phyloP scores from a whole-genome alignment of 2,888 invertebrate genomes.

The Orthonevra nobilis region DNA sequence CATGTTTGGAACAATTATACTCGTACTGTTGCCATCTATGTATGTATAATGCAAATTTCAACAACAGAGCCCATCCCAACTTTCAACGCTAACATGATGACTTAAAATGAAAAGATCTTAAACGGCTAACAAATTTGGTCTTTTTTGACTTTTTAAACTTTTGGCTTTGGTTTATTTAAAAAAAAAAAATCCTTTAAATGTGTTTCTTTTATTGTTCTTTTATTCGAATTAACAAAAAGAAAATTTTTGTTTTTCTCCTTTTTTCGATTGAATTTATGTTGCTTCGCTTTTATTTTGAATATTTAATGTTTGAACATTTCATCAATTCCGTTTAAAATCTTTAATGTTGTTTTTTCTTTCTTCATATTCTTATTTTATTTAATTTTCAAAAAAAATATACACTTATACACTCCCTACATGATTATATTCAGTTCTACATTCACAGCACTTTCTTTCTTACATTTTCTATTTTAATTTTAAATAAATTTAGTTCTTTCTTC shows the following conservation, averaged over 20 bases:
- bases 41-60: too few relatives aligned
- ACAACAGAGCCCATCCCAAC: background rate
- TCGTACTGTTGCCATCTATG: too few relatives aligned
- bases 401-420: slow-evolving; percentile 10
- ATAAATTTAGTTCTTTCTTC: background rate
- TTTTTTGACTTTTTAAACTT: slow-evolving; percentile 43
- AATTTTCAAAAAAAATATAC: slow-evolving; percentile 10
- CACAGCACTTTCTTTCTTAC: slow-evolving; percentile 50
- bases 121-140: slow-evolving; percentile 55
- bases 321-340: slow-evolving; percentile 66
- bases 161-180: slow-evolving; percentile 16
- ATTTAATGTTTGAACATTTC: slow-evolving; percentile 24
- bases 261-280: too few relatives aligned
- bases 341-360: slow-evolving; percentile 11
- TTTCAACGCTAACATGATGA: background rate
- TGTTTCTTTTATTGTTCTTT: slow-evolving; percentile 1
- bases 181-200: too few relatives aligned
- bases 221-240: slow-evolving; percentile 35
- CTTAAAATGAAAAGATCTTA: slow-evolving; percentile 50
- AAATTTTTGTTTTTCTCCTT: too few relatives aligned
- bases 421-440: slow-evolving; percentile 37
- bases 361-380: slow-evolving; percentile 20
- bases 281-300: too few relatives aligned
- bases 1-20: too few relatives aligned
- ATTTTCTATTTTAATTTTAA: background rate